Conservation (phyloP, 2,888 invertebrate genomes). For the Habroteleia sp. region DNA sequence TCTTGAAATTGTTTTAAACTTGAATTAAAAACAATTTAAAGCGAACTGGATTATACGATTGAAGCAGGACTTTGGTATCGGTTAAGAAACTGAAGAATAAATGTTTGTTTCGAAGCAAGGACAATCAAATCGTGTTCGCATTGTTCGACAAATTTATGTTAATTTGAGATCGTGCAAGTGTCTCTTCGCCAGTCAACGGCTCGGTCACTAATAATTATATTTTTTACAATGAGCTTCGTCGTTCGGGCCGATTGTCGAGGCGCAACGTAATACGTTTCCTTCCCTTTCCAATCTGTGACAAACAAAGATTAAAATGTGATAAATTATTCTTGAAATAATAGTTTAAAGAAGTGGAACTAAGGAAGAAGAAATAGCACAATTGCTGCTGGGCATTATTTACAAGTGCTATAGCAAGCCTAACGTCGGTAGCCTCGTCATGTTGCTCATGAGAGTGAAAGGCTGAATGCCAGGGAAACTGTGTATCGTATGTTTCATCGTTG, state of each 20-base stretch:
- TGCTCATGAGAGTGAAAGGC: constrained; percentile 69
- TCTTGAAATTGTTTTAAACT: no score
- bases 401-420: constrained; percentile 80
- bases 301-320: constrained; percentile 77
- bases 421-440: constrained; percentile 76
- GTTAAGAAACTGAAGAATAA: not conserved
- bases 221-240: constrained; percentile 80
- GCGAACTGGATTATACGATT: not conserved
- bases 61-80: not conserved
- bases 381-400: constrained; percentile 80
- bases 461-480: constrained; percentile 68
- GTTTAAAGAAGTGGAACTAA: constrained; percentile 72
- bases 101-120: constrained; percentile 27
- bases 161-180: constrained; percentile 33
- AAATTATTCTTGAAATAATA: constrained; percentile 79
- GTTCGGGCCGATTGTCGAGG: constrained; percentile 77
- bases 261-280: constrained; percentile 76
- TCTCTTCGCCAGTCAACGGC: constrained; percentile 72
- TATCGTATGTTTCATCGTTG: constrained; percentile 66
- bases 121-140: constrained; percentile 44
- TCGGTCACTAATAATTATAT: constrained; percentile 80
- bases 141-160: constrained; percentile 38
- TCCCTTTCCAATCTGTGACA: constrained; percentile 78
- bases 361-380: constrained; percentile 77
- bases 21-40: no score